phyloP scores from a whole-genome alignment of 2,797 vertebrate genomes.

The Calcarius lapponicus region DNA sequence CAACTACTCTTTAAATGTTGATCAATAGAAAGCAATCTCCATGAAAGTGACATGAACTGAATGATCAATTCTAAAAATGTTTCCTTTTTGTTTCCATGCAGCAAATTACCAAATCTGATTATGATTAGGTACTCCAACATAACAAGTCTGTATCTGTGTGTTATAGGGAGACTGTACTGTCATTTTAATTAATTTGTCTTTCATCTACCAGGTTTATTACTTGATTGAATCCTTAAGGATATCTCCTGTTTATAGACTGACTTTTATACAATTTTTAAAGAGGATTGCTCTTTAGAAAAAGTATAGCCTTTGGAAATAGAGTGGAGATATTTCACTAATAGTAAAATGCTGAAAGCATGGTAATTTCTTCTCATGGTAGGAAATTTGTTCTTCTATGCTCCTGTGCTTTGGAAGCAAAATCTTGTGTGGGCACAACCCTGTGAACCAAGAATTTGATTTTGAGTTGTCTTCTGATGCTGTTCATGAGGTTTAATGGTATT shows the following conservation, averaged over 20 bases:
- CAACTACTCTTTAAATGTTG: constrained; percentile 58
- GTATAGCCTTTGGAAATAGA: neutral
- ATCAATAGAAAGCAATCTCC: constrained; percentile 70
- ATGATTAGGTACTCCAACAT: constrained; percentile 52
- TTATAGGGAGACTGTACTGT: neutral
- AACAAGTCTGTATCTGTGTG: constrained; percentile 17
- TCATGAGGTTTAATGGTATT: neutral
- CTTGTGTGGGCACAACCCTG: neutral
- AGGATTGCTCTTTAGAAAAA: neutral
- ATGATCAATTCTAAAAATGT: constrained; percentile 71
- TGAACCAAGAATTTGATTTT: constrained; percentile 1
- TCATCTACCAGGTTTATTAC: constrained; percentile 46
- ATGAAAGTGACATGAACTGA: constrained; percentile 63
- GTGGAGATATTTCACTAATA: neutral
- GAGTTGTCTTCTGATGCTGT: neutral
- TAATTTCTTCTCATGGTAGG: neutral
- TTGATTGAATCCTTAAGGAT: constrained; percentile 34
- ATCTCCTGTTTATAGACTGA: constrained; percentile 8
- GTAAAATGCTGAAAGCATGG: neutral
- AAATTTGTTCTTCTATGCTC: neutral
- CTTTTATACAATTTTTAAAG: neutral
- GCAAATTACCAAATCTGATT: constrained; percentile 70
- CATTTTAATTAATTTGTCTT: constrained; percentile 57
- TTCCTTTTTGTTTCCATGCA: constrained; percentile 64
- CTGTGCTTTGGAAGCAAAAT: neutral